Percentiles rank a stretch among this genome's conserved stretches.
Evolutionary conservation across 2,797 vertebrate genomes (phyloP).

Genomic region (Tapirus indicus): DNA sequence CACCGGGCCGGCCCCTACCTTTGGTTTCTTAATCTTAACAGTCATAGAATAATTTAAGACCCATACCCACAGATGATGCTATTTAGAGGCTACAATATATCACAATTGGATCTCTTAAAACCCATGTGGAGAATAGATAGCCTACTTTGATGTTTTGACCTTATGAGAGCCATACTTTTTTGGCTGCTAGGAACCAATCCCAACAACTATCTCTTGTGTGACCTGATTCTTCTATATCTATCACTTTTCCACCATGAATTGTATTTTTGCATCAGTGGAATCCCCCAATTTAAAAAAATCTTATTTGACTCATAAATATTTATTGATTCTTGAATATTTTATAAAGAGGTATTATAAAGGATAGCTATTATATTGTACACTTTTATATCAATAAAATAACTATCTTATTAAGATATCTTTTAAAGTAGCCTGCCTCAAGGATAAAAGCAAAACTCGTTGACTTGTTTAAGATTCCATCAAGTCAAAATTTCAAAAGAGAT

Average conservation of each 20-base stretch:
- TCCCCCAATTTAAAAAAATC: not conserved
- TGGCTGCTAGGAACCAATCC: not conserved
- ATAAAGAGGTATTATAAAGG: not conserved
- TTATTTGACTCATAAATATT: not conserved
- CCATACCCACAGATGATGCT: not conserved
- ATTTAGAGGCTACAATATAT: not conserved
- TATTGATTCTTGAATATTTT: slow-evolving; percentile 18
- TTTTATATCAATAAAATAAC: not conserved
- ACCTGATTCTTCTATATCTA: not conserved
- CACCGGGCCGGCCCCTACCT: too few species aligned
- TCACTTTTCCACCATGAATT: not conserved
- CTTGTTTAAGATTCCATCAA: not conserved
- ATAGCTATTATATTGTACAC: not conserved
- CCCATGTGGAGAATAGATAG: not conserved
- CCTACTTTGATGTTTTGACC: not conserved
- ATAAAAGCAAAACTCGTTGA: not conserved
- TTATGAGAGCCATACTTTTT: not conserved
- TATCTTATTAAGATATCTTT: not conserved
- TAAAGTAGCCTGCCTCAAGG: not conserved
- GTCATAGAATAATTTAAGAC: not conserved
- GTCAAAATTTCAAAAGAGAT: slow-evolving; percentile 40
- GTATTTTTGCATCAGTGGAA: not conserved
- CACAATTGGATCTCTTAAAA: not conserved
- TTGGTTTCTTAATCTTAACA: not conserved
- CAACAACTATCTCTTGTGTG: not conserved